Conservation (phyloP, 2,797 vertebrate genomes). For the Betta splendens region DNA sequence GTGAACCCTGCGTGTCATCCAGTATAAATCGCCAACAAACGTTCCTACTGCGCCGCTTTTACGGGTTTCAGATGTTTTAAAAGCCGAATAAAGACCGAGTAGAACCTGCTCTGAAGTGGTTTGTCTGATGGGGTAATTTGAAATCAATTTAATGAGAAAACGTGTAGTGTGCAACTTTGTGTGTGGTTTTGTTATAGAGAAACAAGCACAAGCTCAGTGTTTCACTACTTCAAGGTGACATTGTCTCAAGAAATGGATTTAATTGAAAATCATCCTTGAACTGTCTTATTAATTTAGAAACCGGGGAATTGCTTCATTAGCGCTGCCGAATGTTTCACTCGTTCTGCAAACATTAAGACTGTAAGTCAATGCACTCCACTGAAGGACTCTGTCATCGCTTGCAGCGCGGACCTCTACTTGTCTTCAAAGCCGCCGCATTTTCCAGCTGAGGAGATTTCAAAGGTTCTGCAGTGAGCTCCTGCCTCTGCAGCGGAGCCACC, state of each 20-base stretch:
- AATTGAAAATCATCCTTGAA: constrained; percentile 26
- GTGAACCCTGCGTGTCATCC: background rate
- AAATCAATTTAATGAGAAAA: background rate
- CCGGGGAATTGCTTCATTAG: constrained; percentile 2
- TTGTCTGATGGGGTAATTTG: background rate
- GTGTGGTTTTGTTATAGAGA: constrained; percentile 28
- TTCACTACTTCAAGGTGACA: constrained; percentile 30
- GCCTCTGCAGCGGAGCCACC: constrained; percentile 70
- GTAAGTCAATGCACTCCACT: background rate
- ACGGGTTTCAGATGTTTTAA: background rate
- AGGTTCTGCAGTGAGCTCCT: constrained; percentile 57
- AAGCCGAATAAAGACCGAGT: background rate
- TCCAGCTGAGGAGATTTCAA: constrained; percentile 76
- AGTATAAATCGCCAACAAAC: background rate
- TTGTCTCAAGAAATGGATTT: constrained; percentile 23
- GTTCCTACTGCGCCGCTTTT: background rate
- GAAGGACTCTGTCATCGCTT: constrained; percentile 38
- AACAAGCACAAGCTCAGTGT: constrained; percentile 4
- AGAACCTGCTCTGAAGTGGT: background rate
- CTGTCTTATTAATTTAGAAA: constrained; percentile 15
- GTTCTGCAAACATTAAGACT: constrained; percentile 6
- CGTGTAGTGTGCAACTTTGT: background rate
- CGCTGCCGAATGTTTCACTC: constrained; percentile 27
- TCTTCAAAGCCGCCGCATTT: constrained; percentile 72
- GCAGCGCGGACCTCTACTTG: constrained; percentile 43